These are phyloP conservation scores for Falco punctatus DNA, from an alignment of 2,113 vertebrate species.

Conservation along the genomic window DNA sequence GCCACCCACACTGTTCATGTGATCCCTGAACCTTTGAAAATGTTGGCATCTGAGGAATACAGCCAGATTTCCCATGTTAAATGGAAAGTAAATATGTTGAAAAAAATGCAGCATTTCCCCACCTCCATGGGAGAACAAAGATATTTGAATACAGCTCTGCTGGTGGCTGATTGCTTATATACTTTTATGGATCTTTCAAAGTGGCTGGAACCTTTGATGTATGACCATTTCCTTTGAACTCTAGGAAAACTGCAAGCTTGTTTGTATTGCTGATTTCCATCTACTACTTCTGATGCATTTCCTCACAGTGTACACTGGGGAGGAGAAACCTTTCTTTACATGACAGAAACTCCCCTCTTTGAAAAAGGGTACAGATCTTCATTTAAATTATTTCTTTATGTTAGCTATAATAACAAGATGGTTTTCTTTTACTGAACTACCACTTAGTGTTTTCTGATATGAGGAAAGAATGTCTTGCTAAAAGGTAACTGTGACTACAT, in stretches of 20 bases:
- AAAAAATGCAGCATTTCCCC: neutral
- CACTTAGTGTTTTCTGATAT: neutral
- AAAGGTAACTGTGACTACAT: neutral
- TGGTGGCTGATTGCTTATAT: neutral
- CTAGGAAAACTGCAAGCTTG: neutral
- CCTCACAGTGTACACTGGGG: neutral
- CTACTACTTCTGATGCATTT: neutral
- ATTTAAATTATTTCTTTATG: neutral
- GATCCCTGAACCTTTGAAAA: neutral
- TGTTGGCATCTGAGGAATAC: neutral
- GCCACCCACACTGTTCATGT: neutral
- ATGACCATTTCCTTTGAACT: conserved; percentile 19
- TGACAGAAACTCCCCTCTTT: neutral
- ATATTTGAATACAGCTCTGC: neutral
- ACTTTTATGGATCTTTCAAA: conserved; percentile 19
- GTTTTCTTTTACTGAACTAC: neutral
- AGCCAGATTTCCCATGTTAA: neutral
- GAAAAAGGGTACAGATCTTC: neutral
- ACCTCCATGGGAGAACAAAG: conserved; percentile 16
- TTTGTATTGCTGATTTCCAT: conserved; percentile 30
- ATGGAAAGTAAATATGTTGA: conserved; percentile 3
- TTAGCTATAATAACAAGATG: neutral
- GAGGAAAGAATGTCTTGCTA: neutral
- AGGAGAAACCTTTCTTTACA: neutral
- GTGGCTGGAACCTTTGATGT: conserved; percentile 4